Percentiles rank a stretch among this genome's conserved stretches.
phyloP scores from a whole-genome alignment of 1,140 invertebrate genomes.

The Bombus waltoni region DNA sequence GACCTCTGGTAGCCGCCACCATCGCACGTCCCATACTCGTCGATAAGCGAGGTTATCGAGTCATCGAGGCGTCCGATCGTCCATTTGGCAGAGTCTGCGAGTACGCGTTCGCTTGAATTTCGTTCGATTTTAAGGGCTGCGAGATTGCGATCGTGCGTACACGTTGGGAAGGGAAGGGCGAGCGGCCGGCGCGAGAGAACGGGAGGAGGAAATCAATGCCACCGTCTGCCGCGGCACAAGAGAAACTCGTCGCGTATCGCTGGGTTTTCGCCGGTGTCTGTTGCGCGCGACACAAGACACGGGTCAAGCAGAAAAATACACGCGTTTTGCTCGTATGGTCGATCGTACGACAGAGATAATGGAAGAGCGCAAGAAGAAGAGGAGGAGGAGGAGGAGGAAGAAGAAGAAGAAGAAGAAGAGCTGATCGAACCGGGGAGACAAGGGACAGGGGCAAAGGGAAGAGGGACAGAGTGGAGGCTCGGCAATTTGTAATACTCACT shows the following conservation, averaged over 20 bases:
- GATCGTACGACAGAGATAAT: not conserved
- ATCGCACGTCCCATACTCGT: no score
- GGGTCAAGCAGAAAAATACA: slow-evolving; percentile 8
- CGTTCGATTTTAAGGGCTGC: not conserved
- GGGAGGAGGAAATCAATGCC: slow-evolving; percentile 72
- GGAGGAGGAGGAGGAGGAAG: no score
- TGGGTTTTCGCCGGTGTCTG: slow-evolving; percentile 51
- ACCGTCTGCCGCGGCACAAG: slow-evolving; percentile 63
- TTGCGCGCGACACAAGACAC: not conserved
- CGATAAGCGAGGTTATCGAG: no score
- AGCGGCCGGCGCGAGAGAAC: slow-evolving; percentile 53
- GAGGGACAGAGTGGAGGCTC: slow-evolving; percentile 13
- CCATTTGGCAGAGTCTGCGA: not conserved
- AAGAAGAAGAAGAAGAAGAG: not conserved
- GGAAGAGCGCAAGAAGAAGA: not conserved
- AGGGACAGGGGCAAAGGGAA: not conserved
- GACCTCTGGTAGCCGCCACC: no score
- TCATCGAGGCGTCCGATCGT: no score
- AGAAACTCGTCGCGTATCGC: slow-evolving; percentile 46
- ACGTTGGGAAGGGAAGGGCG: slow-evolving; percentile 52
- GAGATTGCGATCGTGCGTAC: slow-evolving; percentile 33
- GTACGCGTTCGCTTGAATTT: not conserved
- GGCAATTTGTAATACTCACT: slow-evolving; percentile 47
- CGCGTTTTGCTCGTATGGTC: not conserved
- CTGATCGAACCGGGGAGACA: not conserved